These are phyloP conservation scores for Ichneumoninae sp. DNA, from an alignment of 2,888 invertebrate species.

Conservation along the genomic window DNA sequence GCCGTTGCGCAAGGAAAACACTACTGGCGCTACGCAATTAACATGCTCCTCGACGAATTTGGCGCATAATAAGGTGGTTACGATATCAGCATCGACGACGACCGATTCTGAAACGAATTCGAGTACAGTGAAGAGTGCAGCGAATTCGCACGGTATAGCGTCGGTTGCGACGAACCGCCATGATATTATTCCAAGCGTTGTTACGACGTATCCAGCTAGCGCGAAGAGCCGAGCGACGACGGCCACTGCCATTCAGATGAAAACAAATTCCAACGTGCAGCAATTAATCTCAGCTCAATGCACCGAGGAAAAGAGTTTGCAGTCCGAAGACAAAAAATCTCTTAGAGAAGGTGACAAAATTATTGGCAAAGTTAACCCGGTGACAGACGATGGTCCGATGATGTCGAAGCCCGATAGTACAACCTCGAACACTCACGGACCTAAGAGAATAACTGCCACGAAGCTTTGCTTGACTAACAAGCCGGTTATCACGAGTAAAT, in stretches of 20 bases:
- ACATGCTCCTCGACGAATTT: constrained; percentile 36
- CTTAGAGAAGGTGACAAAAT: constrained; percentile 13
- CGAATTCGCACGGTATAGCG: constrained; percentile 6
- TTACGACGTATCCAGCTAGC: constrained; percentile 20
- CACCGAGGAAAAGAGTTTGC: constrained; percentile 38
- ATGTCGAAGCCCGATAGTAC: constrained; percentile 64
- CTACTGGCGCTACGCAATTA: constrained; percentile 23
- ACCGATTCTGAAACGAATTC: constrained; percentile 34
- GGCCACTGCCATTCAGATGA: constrained; percentile 39
- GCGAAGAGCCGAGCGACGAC: constrained; percentile 18
- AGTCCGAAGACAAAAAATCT: constrained; percentile 29
- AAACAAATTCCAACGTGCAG: constrained; percentile 36
- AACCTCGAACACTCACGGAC: constrained; percentile 36
- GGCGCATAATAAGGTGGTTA: constrained; percentile 50
- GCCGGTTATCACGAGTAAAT: constrained; percentile 70
- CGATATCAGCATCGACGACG: constrained; percentile 20
- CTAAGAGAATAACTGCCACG: constrained; percentile 50
- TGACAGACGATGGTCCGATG: constrained; percentile 47
- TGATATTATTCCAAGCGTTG: constrained; percentile 36
- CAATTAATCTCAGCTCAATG: constrained; percentile 39
- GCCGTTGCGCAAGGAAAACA: constrained; percentile 32
- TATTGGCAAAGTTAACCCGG: not conserved
- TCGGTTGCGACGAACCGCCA: constrained; percentile 25
- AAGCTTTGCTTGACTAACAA: constrained; percentile 68
- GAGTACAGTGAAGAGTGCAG: not conserved